A percentile compares a stretch with the other conserved stretches of the same genome.
These are phyloP conservation scores for Drosophila sproati DNA, from an alignment of 1,140 invertebrate species.

Conservation along the genomic window DNA sequence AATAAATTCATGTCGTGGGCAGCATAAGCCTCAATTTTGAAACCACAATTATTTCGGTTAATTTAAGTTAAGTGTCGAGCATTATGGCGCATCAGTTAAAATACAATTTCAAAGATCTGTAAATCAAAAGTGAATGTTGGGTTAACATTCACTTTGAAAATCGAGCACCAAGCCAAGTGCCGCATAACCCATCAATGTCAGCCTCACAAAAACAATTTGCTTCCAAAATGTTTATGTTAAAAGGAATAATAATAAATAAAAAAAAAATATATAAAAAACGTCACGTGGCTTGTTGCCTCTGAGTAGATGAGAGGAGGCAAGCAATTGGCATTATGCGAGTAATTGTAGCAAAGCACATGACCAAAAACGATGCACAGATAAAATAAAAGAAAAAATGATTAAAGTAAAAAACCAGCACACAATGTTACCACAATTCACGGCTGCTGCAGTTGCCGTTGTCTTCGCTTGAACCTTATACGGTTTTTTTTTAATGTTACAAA, in stretches of 20 bases:
- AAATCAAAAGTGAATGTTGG: conserved; percentile 70
- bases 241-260: background rate
- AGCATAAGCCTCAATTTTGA: conserved; percentile 51
- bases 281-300: conserved; percentile 34
- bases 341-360: conserved; percentile 68
- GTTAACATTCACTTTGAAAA: conserved; percentile 71
- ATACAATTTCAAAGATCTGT: conserved; percentile 39
- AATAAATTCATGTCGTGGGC: conserved; percentile 39
- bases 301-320: conserved; percentile 3
- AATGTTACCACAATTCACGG: conserved; percentile 64
- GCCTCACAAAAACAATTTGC: conserved; percentile 52
- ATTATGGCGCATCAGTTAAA: conserved; percentile 65
- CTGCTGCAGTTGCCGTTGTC: conserved; percentile 32
- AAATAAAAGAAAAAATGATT: background rate
- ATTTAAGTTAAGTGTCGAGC: conserved; percentile 62
- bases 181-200: conserved; percentile 56
- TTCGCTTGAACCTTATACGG: conserved; percentile 61
- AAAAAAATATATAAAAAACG: background rate
- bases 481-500: conserved; percentile 57
- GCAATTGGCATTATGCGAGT: conserved; percentile 40
- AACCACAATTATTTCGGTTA: conserved; percentile 65
- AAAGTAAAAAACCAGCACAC: conserved; percentile 51
- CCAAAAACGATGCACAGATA: conserved; percentile 47
- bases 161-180: conserved; percentile 58
- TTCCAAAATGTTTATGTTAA: conserved; percentile 33